Base-by-base conservation (phyloP, 1,140 invertebrate species). In the Hypothenemus hampei region DNA sequence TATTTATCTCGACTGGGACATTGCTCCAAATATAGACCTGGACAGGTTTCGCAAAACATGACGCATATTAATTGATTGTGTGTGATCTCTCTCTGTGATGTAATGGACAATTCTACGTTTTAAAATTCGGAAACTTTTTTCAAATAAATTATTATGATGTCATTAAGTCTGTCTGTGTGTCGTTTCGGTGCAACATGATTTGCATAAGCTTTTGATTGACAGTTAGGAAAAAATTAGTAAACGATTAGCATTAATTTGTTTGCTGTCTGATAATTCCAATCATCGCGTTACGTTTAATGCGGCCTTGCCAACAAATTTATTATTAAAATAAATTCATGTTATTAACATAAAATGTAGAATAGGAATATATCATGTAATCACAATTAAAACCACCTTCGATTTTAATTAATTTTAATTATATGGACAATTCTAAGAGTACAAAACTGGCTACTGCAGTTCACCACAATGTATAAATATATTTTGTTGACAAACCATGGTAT, bases 1-100 rank as follows among this genome's bases (percentile, higher is more conserved):
- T 35, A 47, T 33, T 47, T 47, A 47, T 47, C 44, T 47, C 19
- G 6, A 20, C 29, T 22, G 24, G 7, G 2, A 33, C 18, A 21
- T 23, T 37, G 35, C 22, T 33, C 47, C 47, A 49, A 49, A 49
- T 49, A 49, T 40, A 48, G 46, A 48, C 29, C n/a, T 11, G 19
- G 46, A 22, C 33, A 48, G 21, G 29, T 48, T 48, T 35, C 19
- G 33, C 46, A 37, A 36, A n/a, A n/a, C n/a, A n/a, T n/a, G n/a
- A n/a, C n/a, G n/a, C n/a, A n/a, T n/a, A n/a, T n/a, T n/a, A n/a
- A n/a, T n/a, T n/a, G n/a, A n/a, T n/a, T n/a, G n/a, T n/a, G n/a
- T n/a, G n/a, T n/a, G n/a, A n/a, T n/a, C n/a, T n/a, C n/a, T n/a
- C n/a, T n/a, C n/a, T n/a, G n/a, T n/a, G n/a, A n/a, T n/a, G n/a